A percentile compares a stretch with the other conserved stretches of the same genome.
Evolutionary conservation across 2,888 invertebrate species (phyloP).

Genomic region (Steinernema carpocapsae): DNA sequence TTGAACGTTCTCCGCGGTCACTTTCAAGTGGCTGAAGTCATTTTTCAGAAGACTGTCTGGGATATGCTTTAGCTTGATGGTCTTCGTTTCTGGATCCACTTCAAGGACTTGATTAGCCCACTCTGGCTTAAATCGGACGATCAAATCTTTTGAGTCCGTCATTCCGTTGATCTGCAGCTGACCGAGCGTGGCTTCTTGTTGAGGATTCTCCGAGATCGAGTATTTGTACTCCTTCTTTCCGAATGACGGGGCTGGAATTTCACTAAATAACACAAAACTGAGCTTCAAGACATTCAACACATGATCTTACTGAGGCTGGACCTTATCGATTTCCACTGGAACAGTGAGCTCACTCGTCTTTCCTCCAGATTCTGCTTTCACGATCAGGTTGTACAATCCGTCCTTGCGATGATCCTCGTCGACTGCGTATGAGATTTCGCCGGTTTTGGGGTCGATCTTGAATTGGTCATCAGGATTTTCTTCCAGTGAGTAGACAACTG

Average conservation of each 20-base stretch:
- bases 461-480: conserved; percentile 48
- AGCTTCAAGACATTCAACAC: not conserved
- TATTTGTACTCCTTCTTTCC: not conserved
- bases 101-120: conserved; percentile 3
- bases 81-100: not conserved
- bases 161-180: conserved; percentile 17
- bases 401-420: not conserved
- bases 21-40: conserved; percentile 49
- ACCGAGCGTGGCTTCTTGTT: not conserved
- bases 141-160: not conserved
- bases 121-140: not conserved
- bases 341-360: not conserved
- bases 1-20: conserved; percentile 29
- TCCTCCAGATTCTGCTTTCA: not conserved
- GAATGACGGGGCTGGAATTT: not conserved
- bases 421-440: conserved; percentile 44
- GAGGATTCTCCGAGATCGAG: not conserved
- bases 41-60: conserved; percentile 21
- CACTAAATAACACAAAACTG: not conserved
- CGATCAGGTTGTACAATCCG: not conserved
- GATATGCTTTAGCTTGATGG: not conserved
- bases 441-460: conserved; percentile 46
- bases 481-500: not conserved
- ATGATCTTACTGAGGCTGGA: not conserved
- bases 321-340: not conserved